phyloP scores from a whole-genome alignment of 2,113 vertebrate species.

The Hassar affinis region DNA sequence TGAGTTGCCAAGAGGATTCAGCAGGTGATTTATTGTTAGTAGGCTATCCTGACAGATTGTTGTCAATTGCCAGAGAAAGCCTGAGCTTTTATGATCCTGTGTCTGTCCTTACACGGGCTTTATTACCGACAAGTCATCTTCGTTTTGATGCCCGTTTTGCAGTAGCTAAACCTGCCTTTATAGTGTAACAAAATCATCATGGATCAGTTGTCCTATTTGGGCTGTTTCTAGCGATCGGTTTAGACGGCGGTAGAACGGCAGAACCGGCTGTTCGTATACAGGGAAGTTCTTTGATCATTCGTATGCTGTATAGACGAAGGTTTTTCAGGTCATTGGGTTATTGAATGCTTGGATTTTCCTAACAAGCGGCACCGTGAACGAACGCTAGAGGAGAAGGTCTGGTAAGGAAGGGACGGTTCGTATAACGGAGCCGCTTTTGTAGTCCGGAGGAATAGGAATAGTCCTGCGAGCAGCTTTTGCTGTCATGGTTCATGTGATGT shows the following conservation, averaged over 20 bases:
- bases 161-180: background rate
- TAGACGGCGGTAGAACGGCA: no score
- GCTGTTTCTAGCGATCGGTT: background rate
- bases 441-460: background rate
- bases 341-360: background rate
- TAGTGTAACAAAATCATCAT: background rate
- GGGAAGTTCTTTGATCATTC: background rate
- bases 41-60: conserved; percentile 28
- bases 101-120: background rate
- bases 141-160: background rate
- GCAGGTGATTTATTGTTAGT: conserved; percentile 28
- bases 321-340: no score
- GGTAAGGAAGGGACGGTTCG: background rate
- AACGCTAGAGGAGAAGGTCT: background rate
- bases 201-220: background rate
- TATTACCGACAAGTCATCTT: background rate
- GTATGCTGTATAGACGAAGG: no score
- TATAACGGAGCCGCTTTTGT: background rate
- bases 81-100: background rate
- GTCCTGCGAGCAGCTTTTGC: background rate
- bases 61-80: conserved; percentile 34
- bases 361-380: background rate
- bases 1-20: conserved; percentile 15
- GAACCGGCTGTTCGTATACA: background rate
- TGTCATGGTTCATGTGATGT: conserved; percentile 18